Evolutionary conservation across 1,140 invertebrate genomes (phyloP).

Genomic region (Tetramorium alpestre): DNA sequence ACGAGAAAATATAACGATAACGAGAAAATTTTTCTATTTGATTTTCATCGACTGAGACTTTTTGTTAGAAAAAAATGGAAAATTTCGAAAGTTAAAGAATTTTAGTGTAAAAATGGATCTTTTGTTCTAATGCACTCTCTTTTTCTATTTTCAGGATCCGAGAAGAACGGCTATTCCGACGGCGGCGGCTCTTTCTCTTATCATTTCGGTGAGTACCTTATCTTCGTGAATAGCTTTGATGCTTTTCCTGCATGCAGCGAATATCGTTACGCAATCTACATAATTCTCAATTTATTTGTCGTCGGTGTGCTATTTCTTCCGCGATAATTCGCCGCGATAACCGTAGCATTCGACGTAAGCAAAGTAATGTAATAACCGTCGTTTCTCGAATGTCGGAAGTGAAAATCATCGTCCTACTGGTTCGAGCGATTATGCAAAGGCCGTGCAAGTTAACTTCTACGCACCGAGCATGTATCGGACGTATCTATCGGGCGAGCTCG

Average conservation of each 20-base stretch:
- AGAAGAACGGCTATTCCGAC: conserved; percentile 78
- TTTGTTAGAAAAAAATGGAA: background rate
- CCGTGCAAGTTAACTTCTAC: conserved; percentile 27
- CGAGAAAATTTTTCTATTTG: background rate
- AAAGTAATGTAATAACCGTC: conserved; percentile 41
- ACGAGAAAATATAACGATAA: background rate
- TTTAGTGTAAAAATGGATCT: conserved; percentile 41
- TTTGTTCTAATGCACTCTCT: conserved; percentile 48
- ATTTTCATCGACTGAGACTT: too few species aligned
- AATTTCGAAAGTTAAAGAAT: background rate
- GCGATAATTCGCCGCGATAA: conserved; percentile 30
- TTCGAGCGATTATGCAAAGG: conserved; percentile 23
- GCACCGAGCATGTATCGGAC: conserved; percentile 32
- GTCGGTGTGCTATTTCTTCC: conserved; percentile 7
- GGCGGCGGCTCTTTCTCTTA: conserved; percentile 69
- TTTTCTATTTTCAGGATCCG: conserved; percentile 75
- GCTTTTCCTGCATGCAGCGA: background rate
- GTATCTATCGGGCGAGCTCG: conserved; percentile 47
- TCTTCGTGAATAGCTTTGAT: background rate
- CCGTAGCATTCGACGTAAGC: background rate
- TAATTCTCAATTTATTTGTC: conserved; percentile 14
- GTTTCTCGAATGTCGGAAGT: conserved; percentile 51
- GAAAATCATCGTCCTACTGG: conserved; percentile 30
- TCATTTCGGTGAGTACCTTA: conserved; percentile 79
- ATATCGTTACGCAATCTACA: conserved; percentile 15